Evolutionary conservation across 30 jellyfish, hydroid and myxozoan species (phyloP).

Genomic region (Mastigias papua): DNA sequence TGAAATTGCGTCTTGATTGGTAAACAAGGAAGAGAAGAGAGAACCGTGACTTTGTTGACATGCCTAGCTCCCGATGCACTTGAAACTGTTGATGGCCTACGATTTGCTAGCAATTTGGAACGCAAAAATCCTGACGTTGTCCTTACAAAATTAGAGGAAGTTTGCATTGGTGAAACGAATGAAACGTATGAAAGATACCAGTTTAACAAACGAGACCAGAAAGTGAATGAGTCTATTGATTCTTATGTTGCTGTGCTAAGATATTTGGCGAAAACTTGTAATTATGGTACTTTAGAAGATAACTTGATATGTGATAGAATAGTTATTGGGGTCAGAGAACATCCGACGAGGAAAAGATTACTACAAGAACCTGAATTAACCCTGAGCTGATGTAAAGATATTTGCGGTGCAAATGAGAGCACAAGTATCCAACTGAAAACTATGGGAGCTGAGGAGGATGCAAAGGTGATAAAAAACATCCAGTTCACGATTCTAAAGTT

Average conservation of each 20-base stretch:
- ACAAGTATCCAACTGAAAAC: background rate
- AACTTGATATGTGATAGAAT: background rate
- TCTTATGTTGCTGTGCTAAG: slow-evolving; percentile 21
- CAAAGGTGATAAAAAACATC: background rate
- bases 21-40: slow-evolving; percentile 19
- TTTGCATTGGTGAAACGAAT: slow-evolving; percentile 6
- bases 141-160: background rate
- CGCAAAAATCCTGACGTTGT: slow-evolving; percentile 13
- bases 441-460: background rate
- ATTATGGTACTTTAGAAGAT: slow-evolving; percentile 15
- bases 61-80: slow-evolving; percentile 21
- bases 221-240: slow-evolving; percentile 7
- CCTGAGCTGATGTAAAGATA: slow-evolving; percentile 1
- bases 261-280: slow-evolving; percentile 14
- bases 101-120: background rate
- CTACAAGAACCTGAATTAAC: slow-evolving; percentile 24
- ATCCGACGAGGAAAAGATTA: slow-evolving; percentile 18
- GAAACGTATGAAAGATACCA: slow-evolving; percentile 26
- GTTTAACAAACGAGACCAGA: slow-evolving; percentile 3
- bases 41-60: slow-evolving; percentile 26
- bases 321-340: slow-evolving; percentile 5
- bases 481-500: slow-evolving; percentile 13
- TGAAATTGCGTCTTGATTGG: slow-evolving; percentile 11
- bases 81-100: slow-evolving; percentile 10
- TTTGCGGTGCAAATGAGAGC: slow-evolving; percentile 1